Evolutionary conservation across 2,797 vertebrate species (phyloP).

Genomic region (Austrolebias charrua): DNA sequence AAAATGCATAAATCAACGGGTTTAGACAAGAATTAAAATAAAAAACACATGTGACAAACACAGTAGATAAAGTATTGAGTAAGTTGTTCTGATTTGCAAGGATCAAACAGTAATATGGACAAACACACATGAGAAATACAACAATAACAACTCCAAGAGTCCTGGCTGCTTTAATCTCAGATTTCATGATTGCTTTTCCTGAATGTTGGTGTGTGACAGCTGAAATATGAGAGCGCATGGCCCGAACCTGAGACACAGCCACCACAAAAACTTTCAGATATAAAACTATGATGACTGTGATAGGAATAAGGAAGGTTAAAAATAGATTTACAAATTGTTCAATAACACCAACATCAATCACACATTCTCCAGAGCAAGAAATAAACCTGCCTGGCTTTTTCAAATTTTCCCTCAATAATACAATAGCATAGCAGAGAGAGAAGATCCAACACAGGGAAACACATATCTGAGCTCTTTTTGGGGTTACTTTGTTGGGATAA

Average conservation of each 20-base stretch:
- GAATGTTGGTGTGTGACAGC: neutral
- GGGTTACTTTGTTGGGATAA: slow-evolving; percentile 36
- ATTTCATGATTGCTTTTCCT: slow-evolving; percentile 8
- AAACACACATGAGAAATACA: slow-evolving; percentile 49
- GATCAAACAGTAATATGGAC: slow-evolving; percentile 45
- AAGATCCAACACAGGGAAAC: slow-evolving; percentile 53
- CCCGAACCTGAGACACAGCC: slow-evolving; percentile 40
- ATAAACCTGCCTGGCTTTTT: slow-evolving; percentile 19
- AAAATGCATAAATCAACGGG: slow-evolving; percentile 40
- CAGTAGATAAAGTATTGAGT: neutral
- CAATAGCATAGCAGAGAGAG: slow-evolving; percentile 7
- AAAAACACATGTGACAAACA: slow-evolving; percentile 37
- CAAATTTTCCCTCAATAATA: slow-evolving; percentile 16
- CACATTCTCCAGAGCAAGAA: slow-evolving; percentile 61
- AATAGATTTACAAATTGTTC: slow-evolving; percentile 31
- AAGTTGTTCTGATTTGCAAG: slow-evolving; percentile 5
- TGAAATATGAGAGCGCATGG: slow-evolving; percentile 30
- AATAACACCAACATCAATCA: neutral
- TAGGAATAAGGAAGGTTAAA: slow-evolving; percentile 45
- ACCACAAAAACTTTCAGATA: slow-evolving; percentile 43
- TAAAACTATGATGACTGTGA: slow-evolving; percentile 33
- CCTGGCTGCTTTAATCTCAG: slow-evolving; percentile 46
- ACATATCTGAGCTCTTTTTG: slow-evolving; percentile 20
- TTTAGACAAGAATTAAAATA: slow-evolving; percentile 61
- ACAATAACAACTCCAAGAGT: slow-evolving; percentile 41